Conservation (phyloP, 2,888 invertebrate species). For the Cataglyphis albicans region DNA sequence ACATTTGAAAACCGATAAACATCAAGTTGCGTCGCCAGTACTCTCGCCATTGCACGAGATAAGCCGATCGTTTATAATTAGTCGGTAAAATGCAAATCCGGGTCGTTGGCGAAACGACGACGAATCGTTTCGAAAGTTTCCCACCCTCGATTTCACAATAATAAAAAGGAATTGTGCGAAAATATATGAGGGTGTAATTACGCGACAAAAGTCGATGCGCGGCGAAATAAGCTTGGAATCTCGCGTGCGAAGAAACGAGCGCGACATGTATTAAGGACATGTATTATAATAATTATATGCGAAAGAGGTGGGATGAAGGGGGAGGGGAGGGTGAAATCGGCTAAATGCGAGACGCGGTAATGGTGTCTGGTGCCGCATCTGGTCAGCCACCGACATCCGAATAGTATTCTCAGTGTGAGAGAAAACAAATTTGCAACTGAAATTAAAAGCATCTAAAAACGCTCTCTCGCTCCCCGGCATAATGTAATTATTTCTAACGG, state of each 20-base stretch:
- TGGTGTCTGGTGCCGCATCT: not conserved
- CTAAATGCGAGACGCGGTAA: not conserved
- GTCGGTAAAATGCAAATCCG: constrained; percentile 7
- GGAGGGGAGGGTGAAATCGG: not conserved
- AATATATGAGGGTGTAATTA: constrained; percentile 22
- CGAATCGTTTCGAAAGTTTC: too few relatives aligned
- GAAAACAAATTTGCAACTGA: not conserved
- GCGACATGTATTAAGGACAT: too few relatives aligned
- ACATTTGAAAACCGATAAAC: not conserved
- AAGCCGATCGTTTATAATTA: constrained; percentile 10
- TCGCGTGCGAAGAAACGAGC: constrained; percentile 12
- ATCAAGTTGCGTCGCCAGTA: not conserved
- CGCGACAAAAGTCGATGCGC: not conserved
- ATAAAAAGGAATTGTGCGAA: constrained; percentile 10
- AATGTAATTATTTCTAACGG: constrained; percentile 36
- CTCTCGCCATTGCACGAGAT: not conserved
- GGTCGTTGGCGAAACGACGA: not conserved
- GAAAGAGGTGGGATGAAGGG: not conserved
- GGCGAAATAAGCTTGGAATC: not conserved
- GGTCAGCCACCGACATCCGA: not conserved
- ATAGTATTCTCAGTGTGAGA: not conserved
- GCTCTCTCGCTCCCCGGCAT: not conserved
- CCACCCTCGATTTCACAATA: not conserved
- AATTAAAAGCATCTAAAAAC: constrained; percentile 19
- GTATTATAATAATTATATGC: not conserved